Conservation (phyloP, 2,888 invertebrate genomes). For the Megaustenia siamemsis region DNA sequence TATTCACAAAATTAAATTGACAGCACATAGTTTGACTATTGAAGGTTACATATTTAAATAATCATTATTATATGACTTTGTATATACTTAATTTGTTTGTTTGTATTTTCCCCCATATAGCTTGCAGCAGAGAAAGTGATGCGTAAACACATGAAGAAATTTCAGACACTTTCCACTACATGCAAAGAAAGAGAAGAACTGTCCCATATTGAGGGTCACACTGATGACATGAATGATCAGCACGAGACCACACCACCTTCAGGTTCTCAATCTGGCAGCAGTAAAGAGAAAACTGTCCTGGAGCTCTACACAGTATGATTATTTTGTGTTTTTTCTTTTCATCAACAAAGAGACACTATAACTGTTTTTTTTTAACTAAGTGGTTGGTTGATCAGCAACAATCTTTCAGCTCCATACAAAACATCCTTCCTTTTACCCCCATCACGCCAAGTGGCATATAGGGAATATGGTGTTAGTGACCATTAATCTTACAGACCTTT, state of each 20-base stretch:
- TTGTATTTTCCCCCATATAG: conserved; percentile 54
- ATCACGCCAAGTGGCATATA: too few relatives aligned
- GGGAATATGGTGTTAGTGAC: too few relatives aligned
- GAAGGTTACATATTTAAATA: too few relatives aligned
- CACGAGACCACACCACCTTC: neutral
- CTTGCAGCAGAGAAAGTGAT: conserved; percentile 69
- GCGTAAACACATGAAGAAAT: conserved; percentile 62
- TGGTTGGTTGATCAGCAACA: too few relatives aligned
- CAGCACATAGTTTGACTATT: too few relatives aligned
- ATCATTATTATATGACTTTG: neutral
- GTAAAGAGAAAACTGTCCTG: conserved; percentile 11
- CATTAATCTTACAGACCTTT: too few relatives aligned
- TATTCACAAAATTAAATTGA: too few relatives aligned
- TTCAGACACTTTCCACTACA: conserved; percentile 57
- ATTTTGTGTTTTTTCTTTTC: neutral
- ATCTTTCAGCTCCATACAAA: too few relatives aligned
- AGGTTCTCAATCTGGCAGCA: neutral
- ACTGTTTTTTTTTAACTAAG: too few relatives aligned
- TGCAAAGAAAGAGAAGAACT: conserved; percentile 32
- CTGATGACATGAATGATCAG: neutral
- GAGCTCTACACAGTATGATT: conserved; percentile 40
- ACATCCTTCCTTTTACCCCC: too few relatives aligned
- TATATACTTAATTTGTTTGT: neutral
- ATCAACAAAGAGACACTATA: too few relatives aligned
- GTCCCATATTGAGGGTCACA: neutral